These are phyloP conservation scores for Eupithecia subfuscata DNA, from an alignment of 2,888 invertebrate genomes.

Conservation along the genomic window DNA sequence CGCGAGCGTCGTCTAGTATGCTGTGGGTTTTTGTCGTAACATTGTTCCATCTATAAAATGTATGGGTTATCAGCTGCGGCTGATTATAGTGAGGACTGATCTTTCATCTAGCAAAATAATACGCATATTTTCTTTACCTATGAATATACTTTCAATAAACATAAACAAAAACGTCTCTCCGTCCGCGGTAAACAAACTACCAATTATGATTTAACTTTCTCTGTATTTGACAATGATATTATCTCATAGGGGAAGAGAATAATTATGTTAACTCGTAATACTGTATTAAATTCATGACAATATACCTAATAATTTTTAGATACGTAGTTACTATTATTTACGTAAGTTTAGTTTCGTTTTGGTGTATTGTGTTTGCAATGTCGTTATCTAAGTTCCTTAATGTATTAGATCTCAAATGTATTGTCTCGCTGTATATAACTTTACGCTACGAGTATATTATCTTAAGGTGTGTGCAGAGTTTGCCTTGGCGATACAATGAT, in stretches of 20 bases:
- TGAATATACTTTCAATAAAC: neutral
- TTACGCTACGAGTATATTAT: slow-evolving; percentile 36
- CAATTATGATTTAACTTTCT: neutral
- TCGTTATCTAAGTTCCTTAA: slow-evolving; percentile 68
- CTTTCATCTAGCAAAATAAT: neutral
- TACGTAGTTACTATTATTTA: slow-evolving; percentile 51
- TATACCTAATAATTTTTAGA: slow-evolving; percentile 62
- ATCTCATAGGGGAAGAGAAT: slow-evolving; percentile 17
- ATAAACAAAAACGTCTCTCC: neutral
- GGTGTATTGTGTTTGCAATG: slow-evolving; percentile 55
- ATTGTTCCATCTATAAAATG: neutral
- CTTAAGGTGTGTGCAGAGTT: slow-evolving; percentile 32
- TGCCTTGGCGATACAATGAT: slow-evolving; percentile 11
- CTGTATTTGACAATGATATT: neutral
- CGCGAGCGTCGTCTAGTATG: neutral
- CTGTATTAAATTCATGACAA: slow-evolving; percentile 73
- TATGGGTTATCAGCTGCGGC: neutral
- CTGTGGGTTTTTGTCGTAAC: neutral
- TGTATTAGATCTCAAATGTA: slow-evolving; percentile 73
- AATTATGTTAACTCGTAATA: slow-evolving; percentile 47
- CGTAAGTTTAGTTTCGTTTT: slow-evolving; percentile 49
- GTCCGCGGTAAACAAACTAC: slow-evolving; percentile 20
- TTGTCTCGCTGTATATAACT: slow-evolving; percentile 62
- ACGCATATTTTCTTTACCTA: neutral
- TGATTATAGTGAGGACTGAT: neutral